Conservation (phyloP, 2,797 vertebrate species). For the Enteromius trimaculatus region DNA sequence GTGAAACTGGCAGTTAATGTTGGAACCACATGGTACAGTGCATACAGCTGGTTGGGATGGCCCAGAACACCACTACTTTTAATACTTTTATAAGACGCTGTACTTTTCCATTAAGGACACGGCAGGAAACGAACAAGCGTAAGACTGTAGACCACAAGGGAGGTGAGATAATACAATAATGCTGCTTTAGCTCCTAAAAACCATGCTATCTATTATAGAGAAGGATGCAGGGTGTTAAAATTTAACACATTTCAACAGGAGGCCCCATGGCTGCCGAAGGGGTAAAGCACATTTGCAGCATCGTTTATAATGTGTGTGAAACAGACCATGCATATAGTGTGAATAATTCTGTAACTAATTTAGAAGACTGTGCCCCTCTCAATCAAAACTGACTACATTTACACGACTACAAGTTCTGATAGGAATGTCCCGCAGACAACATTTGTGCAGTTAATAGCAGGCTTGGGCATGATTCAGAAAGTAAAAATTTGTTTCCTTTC, state of each 20-base stretch:
- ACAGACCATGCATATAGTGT: neutral
- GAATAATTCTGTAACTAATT: constrained; percentile 48
- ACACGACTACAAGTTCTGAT: neutral
- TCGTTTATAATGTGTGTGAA: constrained; percentile 40
- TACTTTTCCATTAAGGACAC: constrained; percentile 47
- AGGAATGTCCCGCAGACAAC: neutral
- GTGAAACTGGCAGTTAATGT: constrained; percentile 15
- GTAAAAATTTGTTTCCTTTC: neutral
- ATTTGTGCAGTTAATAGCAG: constrained; percentile 3
- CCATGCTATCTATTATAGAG: constrained; percentile 57
- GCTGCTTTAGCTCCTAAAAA: constrained; percentile 46
- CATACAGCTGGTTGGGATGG: constrained; percentile 30
- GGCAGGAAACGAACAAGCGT: neutral
- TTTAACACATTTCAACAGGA: constrained; percentile 39
- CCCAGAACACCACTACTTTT: constrained; percentile 52
- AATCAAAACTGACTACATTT: constrained; percentile 18
- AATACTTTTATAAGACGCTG: constrained; percentile 50
- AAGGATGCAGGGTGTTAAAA: constrained; percentile 22
- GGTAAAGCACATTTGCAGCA: constrained; percentile 32
- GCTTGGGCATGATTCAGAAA: neutral
- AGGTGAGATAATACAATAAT: constrained; percentile 49
- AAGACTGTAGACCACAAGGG: neutral
- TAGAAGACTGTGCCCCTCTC: constrained; percentile 13
- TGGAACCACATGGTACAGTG: constrained; percentile 10
- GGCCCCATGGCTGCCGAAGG: constrained; percentile 45